Base-by-base conservation (phyloP, 2,113 vertebrate genomes). In the Python bivittatus region DNA sequence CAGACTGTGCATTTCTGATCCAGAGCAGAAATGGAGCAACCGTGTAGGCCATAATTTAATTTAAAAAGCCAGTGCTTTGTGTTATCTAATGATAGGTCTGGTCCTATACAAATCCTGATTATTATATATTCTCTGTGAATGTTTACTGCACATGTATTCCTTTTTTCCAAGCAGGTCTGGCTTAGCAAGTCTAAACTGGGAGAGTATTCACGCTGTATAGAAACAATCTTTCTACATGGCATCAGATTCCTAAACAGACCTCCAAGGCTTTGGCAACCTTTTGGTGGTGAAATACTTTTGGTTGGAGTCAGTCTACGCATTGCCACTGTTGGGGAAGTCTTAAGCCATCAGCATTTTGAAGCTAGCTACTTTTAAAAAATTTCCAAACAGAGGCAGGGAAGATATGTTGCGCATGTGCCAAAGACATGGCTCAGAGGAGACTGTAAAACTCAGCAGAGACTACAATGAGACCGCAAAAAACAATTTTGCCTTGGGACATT, bases 391-490 rank as follows among this genome's bases (percentile, higher is more conserved):
- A 53, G 10, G 27, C 17, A 86, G 58, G 11, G 27, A 27, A 29
- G 33, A 42, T 20, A 2, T 44, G 25, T 9, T 68, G 22, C 23
- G 11, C 2, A 8, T 58, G 88, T 83, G 94, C 94, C 94, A 96
- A 94, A 94, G 96, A 93, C 95, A 56, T 48, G 91, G 93, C 85
- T 33, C 4, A 25, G 54, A 57, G 33, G 92, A 94, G 93, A 95
- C 92, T 91, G 86, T 0, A 92, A 79, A 87, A 93, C 86, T 86
- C 93, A 12, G 1, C 91, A 95, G 93, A 92, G 93, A 93, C 91
- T 94, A 95, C 91, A 95, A 85, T 4, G 86, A 95, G 95, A 91
- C 96, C 94, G 68, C 95, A 94, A 95, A n/a, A 83, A 58, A 90
- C 91, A 88, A 0, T 0, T 90, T 94, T 94, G 5, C 64, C 93